phyloP scores from a whole-genome alignment of 1,140 invertebrate species.

The Caligus rogercresseyi region DNA sequence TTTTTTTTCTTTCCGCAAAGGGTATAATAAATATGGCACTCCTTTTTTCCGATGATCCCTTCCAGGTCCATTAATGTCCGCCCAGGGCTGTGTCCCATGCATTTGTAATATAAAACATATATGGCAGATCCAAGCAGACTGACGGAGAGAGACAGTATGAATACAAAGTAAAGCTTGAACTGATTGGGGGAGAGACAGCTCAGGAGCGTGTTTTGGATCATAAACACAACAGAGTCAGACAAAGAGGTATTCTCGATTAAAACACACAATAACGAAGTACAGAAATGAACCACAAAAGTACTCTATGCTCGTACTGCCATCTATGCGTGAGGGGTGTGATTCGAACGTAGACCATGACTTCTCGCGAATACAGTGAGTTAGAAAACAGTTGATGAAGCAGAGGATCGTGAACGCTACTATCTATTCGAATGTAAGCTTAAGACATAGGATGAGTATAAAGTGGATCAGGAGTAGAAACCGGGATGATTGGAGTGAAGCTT shows the following conservation, averaged over 20 bases:
- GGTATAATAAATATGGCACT: background rate
- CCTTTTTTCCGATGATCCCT: background rate
- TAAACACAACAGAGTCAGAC: background rate
- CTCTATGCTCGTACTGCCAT: background rate
- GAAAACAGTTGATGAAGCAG: background rate
- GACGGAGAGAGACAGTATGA: background rate
- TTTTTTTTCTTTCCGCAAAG: background rate
- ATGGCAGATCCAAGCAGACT: conserved; percentile 4
- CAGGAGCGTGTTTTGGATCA: background rate
- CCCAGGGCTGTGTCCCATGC: conserved; percentile 15
- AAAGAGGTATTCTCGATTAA: conserved; percentile 11
- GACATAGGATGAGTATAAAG: background rate
- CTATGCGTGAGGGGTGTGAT: background rate
- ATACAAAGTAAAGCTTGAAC: background rate
- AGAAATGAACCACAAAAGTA: conserved; percentile 8
- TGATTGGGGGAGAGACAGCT: background rate
- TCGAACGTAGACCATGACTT: conserved; percentile 6
- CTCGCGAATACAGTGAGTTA: conserved; percentile 3
- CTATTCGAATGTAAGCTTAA: conserved; percentile 13
- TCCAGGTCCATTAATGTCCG: conserved; percentile 13
- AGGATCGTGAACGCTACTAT: background rate
- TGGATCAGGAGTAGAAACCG: background rate
- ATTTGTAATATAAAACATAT: conserved; percentile 16
- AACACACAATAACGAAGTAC: conserved; percentile 6
- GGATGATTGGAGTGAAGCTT: conserved; percentile 2